Conservation (phyloP, 2,797 vertebrate genomes). For the Caiman crocodilus region DNA sequence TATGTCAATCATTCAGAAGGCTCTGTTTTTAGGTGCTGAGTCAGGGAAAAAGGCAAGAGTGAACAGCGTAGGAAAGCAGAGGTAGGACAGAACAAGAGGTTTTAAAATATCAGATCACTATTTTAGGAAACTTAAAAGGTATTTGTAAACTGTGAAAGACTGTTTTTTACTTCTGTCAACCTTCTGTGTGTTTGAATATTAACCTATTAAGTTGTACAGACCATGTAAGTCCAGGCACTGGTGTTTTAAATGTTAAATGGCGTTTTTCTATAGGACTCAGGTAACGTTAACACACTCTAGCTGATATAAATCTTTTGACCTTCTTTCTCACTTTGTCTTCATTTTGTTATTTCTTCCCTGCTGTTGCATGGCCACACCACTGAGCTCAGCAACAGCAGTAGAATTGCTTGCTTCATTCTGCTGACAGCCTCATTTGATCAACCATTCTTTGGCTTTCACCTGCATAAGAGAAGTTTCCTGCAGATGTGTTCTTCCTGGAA, state of each 20-base stretch:
- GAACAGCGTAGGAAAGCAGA: neutral
- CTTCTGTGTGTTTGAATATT: neutral
- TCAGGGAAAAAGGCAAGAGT: neutral
- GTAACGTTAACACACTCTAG: neutral
- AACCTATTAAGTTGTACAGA: neutral
- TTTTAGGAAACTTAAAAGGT: neutral
- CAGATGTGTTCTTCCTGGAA: neutral
- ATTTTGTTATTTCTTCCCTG: neutral
- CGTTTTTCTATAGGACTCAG: neutral
- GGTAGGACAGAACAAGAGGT: neutral
- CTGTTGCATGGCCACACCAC: fast-evolving
- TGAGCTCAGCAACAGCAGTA: neutral
- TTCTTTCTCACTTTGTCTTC: neutral
- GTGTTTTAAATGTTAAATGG: neutral
- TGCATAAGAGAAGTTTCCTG: neutral
- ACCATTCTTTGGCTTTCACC: neutral
- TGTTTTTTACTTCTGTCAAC: neutral
- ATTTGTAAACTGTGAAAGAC: neutral
- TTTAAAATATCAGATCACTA: neutral
- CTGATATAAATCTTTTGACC: neutral
- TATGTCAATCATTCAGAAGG: neutral
- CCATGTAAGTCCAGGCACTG: neutral
- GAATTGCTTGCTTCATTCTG: neutral
- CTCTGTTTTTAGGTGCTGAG: neutral
- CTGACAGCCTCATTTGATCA: neutral